phyloP scores from a whole-genome alignment of 2,888 invertebrate species.

The Lottia gigantea region DNA sequence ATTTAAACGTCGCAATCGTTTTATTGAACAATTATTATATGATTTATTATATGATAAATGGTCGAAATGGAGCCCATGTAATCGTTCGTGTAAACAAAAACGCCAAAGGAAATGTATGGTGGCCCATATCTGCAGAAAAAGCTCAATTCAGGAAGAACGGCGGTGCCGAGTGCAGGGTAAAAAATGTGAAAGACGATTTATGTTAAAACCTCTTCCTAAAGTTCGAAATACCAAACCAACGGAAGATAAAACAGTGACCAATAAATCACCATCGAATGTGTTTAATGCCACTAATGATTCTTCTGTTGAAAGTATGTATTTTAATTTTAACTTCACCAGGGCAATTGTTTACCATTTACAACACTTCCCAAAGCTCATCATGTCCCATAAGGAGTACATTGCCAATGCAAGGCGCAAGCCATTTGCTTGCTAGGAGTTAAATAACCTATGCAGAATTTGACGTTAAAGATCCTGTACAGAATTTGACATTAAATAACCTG shows the following conservation, averaged over 20 bases:
- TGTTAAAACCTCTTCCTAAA: slow-evolving; percentile 25
- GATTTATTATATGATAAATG: slow-evolving; percentile 72
- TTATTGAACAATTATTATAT: slow-evolving; percentile 57
- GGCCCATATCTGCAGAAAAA: slow-evolving; percentile 80
- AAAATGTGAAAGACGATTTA: slow-evolving; percentile 76
- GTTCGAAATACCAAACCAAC: slow-evolving; percentile 10
- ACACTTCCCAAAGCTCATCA: no score
- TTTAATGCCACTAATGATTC: no score
- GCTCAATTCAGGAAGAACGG: slow-evolving; percentile 83
- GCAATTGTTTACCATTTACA: no score
- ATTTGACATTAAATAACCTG: no score
- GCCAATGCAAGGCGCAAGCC: no score
- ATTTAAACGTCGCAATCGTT: slow-evolving; percentile 42
- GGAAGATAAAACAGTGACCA: neutral
- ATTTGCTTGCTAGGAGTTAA: no score
- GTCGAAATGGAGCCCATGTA: slow-evolving; percentile 87
- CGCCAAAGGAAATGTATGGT: slow-evolving; percentile 81
- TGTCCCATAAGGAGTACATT: no score
- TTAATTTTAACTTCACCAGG: no score
- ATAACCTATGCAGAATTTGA: no score
- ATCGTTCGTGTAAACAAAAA: slow-evolving; percentile 81
- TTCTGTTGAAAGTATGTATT: no score
- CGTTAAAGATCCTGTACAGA: no score
- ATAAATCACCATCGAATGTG: neutral
- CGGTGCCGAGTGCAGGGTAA: slow-evolving; percentile 87